phyloP scores from a whole-genome alignment of 1,140 invertebrate genomes.

The Diuraphis noxia region DNA sequence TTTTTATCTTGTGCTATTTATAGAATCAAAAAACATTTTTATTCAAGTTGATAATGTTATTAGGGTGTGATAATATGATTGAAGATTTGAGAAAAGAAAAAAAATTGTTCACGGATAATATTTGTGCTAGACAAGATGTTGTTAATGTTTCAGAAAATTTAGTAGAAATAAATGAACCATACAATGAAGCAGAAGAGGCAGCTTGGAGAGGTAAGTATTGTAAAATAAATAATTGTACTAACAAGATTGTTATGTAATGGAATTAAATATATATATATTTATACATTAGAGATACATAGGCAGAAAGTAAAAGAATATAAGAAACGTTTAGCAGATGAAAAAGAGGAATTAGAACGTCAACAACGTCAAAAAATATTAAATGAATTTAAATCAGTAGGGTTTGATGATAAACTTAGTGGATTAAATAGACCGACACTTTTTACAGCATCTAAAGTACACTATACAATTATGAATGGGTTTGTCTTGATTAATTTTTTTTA shows the following conservation, averaged over 20 bases:
- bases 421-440: background rate
- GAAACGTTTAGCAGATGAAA: conserved; percentile 62
- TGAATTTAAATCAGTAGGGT: background rate
- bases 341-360: conserved; percentile 57
- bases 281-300: conserved; percentile 62
- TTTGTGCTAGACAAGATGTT: conserved; percentile 59
- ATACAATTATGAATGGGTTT: background rate
- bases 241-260: background rate
- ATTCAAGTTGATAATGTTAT: conserved; percentile 11
- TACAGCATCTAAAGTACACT: background rate
- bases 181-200: conserved; percentile 64
- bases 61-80: conserved; percentile 63
- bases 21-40: background rate
- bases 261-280: conserved; percentile 47
- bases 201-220: conserved; percentile 62
- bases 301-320: conserved; percentile 62
- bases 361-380: background rate
- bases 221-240: background rate
- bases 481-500: background rate
- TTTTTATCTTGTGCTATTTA: too few species aligned
- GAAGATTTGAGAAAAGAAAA: conserved; percentile 62
- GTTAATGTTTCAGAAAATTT: conserved; percentile 62
- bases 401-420: background rate
- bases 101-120: conserved; percentile 61
- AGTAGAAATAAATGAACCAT: conserved; percentile 64